These are phyloP conservation scores for Lepidurus arcticus DNA, from an alignment of 1,140 invertebrate genomes.

Conservation along the genomic window DNA sequence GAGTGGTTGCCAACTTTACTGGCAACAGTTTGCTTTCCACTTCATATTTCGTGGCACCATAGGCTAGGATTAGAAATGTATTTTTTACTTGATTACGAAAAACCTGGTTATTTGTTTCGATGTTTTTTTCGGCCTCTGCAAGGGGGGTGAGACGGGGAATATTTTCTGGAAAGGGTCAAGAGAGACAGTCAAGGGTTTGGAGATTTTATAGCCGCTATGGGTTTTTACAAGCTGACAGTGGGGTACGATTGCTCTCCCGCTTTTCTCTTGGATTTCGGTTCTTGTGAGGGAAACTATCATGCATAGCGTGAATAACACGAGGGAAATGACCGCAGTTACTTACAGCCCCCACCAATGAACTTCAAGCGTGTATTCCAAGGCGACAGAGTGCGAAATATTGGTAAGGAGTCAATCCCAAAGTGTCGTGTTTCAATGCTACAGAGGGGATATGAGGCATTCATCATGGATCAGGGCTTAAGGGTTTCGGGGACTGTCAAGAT, in stretches of 20 bases:
- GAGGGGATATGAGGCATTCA: no score
- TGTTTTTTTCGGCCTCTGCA: not conserved
- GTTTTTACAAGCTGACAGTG: conserved; percentile 1
- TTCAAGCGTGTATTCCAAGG: no score
- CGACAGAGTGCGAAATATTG: no score
- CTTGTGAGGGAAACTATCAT: not conserved
- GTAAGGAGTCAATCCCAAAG: no score
- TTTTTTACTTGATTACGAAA: no score
- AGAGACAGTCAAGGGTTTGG: not conserved
- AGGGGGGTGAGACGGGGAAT: not conserved
- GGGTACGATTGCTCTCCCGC: not conserved
- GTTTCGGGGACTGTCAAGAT: no score
- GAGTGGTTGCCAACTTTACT: not conserved
- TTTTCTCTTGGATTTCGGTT: not conserved
- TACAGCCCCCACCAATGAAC: no score
- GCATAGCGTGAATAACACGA: not conserved
- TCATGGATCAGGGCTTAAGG: no score
- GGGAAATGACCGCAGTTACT: not conserved
- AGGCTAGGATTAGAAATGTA: no score
- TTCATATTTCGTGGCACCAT: no score
- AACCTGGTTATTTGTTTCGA: not conserved
- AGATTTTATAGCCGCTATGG: not conserved
- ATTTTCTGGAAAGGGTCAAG: not conserved
- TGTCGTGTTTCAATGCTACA: no score
- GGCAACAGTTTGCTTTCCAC: not conserved